Base-by-base conservation (phyloP, 2,113 vertebrate genomes). In the Xenus cinereus region DNA sequence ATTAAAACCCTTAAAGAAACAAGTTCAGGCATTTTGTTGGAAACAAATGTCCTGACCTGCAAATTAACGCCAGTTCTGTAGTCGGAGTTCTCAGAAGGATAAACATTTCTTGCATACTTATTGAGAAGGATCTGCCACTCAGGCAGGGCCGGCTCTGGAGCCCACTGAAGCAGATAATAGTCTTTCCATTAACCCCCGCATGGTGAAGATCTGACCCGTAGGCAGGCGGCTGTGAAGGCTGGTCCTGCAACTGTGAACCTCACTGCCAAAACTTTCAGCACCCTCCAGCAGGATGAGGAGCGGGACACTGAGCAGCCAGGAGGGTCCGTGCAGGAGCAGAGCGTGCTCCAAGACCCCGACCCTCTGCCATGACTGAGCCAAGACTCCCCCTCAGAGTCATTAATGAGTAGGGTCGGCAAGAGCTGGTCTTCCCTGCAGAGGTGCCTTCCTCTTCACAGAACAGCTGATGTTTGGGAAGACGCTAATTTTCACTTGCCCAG, bases 1-100 rank as follows among this genome's bases (percentile, higher is more conserved):
- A 81, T 71, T 32, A 72, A 89, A 89, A 90, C 46, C 69, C 60
- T 63, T 50, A 39, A 86, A 80, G 79, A 90, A 86, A 56, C 56
- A 57, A 94, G 89, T 89, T 93, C 68, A 90, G 94, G 48, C 43
- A 48, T 89, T 84, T 95, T 90, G 51, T 87, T 92, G 26, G 60
- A 94, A 95, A 90, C 56, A 78, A 88, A 56, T 64, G 63, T 84
- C 69, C 43, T 92, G 93, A 96, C 83, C 77, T 87, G 85, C 57
- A 90, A 86, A 69, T 66, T 75, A 92, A 81, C 30, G 50, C 53
- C 84, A 60, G 43, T 74, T 95, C 81, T 87, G 53, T 53, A 94
- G 73, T 51, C 23, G 24, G 87, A 80, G 37, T 57, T 78, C 66
- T 92, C 73, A 84, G 82, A 71, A 92, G 78, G 87, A 94, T 87